Base-by-base conservation (phyloP, 2,888 invertebrate species). In the Allophyes oxyacanthae region DNA sequence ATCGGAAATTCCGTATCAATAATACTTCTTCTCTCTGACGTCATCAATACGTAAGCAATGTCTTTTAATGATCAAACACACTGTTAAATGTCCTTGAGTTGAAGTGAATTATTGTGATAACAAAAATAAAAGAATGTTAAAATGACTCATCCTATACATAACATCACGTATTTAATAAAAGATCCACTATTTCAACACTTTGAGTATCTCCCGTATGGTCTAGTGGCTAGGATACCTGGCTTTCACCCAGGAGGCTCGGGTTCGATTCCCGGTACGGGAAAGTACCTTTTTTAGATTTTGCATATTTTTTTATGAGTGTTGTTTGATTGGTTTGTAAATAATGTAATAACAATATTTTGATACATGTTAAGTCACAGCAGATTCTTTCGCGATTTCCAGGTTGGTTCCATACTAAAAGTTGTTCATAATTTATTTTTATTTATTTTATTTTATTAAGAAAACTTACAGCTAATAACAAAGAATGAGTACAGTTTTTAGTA, bases 201-300 rank as follows among this genome's bases (percentile, higher is more conserved):
- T 5, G 3, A 0, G 1, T 6, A 0, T 0, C 0, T 0, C 2
- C 0, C 0, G 14, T 33, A 48, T 9, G 33, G 26, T 38, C 43
- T 52, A 95, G 95, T 95, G 95, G 95, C 95, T 95, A 95, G 95
- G 95, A 95, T 95, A 95, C 95, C 95, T 95, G 95, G 95, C 95
- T 95, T 95, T 95, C 95, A 95, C 95, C 95, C 95, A 95, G 95
- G 95, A 95, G 95, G 95, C 95, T 95, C 95, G 95, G 95, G 95
- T 95, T 95, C 95, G 95, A 95, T 95, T 95, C 95, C 95, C 95
- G 95, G 95, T 95, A 95, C 94, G 95, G 95, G 95, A 95, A 95
- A 64, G 6, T 9, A 26, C 8, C 10, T 40, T 72, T 69, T 69
- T 60, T 33, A 8, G 8, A 15, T 10, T 42, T 20, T 44, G 9